A percentile compares a stretch with the other conserved stretches of the same genome.
Conservation (phyloP, 2,113 vertebrate species). For the Onychostoma macrolepis region DNA sequence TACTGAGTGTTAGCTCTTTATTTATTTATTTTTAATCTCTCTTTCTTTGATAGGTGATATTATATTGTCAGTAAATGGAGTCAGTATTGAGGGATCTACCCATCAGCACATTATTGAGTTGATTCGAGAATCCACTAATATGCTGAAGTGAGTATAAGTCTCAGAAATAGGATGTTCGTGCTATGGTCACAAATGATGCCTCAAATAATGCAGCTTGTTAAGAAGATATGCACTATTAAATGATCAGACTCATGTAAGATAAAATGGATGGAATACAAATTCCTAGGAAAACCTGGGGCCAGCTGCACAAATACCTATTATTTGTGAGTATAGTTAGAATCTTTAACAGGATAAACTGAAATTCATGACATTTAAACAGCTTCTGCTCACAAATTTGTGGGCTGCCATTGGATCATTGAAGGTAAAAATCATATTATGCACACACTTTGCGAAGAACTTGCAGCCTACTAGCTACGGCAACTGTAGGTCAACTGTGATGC, state of each 20-base stretch:
- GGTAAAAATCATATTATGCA: neutral
- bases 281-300: neutral
- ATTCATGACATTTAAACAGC: neutral
- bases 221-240: neutral
- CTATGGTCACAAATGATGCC: neutral
- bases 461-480: neutral
- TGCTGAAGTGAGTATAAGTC: slow-evolving; percentile 81
- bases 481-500: neutral
- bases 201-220: neutral
- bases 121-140: slow-evolving; percentile 85
- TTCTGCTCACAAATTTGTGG: neutral
- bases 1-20: neutral
- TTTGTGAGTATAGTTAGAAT: neutral
- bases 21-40: neutral
- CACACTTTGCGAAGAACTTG: neutral
- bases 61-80: slow-evolving; percentile 84
- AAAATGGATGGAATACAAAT: neutral
- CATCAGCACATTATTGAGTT: slow-evolving; percentile 85
- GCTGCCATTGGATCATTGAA: neutral
- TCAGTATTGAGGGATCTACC: slow-evolving; percentile 79
- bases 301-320: neutral
- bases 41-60: slow-evolving; percentile 81
- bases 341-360: neutral
- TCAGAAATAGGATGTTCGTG: neutral
- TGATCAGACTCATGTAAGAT: neutral